phyloP scores from a whole-genome alignment of 2,888 invertebrate species.

The Meloe dianella region DNA sequence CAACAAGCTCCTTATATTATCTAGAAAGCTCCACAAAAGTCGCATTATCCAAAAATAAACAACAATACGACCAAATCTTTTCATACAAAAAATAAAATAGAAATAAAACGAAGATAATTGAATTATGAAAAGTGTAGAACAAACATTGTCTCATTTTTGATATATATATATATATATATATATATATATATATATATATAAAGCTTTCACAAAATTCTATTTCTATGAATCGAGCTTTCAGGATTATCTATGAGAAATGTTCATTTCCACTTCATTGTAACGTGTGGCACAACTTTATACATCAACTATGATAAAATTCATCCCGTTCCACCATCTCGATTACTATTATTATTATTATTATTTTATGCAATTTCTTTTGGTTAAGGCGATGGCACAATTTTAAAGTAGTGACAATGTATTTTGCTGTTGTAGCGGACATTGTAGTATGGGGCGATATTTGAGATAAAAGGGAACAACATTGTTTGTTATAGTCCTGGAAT shows the following conservation, averaged over 20 bases:
- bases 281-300: neutral
- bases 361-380: neutral
- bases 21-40: neutral
- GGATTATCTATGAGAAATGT: constrained; percentile 10
- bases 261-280: neutral
- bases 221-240: constrained; percentile 8
- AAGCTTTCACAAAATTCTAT: neutral
- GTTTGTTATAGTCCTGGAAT: neutral
- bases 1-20: too few relatives aligned
- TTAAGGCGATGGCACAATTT: neutral
- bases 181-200: too few relatives aligned
- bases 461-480: neutral
- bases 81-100: neutral
- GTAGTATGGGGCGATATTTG: neutral
- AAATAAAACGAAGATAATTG: constrained; percentile 1
- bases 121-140: neutral
- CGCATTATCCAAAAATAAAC: neutral
- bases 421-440: neutral
- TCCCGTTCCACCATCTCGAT: neutral
- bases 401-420: neutral
- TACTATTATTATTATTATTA: neutral
- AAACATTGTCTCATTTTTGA: neutral
- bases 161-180: too few relatives aligned
- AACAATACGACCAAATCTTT: neutral
- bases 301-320: neutral